phyloP scores from a whole-genome alignment of 1,140 invertebrate species.

The Apocrypta bakeri region DNA sequence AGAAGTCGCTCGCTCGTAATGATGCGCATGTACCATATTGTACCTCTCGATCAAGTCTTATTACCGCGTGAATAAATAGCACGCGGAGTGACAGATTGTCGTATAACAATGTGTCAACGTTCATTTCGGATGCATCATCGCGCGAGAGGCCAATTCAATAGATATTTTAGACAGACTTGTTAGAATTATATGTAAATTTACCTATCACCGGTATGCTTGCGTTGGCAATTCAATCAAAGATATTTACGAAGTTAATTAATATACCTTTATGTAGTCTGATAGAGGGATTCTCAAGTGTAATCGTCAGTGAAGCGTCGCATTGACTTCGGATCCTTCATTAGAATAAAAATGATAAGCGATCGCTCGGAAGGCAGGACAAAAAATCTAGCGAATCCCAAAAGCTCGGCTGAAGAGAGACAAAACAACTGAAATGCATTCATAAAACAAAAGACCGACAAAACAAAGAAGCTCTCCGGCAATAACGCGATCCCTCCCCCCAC shows the following conservation, averaged over 20 bases:
- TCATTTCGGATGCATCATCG: constrained; percentile 3
- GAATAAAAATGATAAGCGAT: not conserved
- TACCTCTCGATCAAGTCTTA: not conserved
- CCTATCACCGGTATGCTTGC: too few relatives aligned
- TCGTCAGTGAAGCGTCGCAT: too few relatives aligned
- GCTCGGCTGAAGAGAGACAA: not conserved
- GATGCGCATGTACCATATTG: constrained; percentile 30
- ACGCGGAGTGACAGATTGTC: not conserved
- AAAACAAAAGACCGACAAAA: not conserved
- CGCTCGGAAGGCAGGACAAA: not conserved
- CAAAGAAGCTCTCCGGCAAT: not conserved
- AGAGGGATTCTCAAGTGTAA: too few relatives aligned
- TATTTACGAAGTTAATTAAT: too few relatives aligned
- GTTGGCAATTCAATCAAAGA: too few relatives aligned
- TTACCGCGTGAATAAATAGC: not conserved
- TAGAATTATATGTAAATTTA: too few relatives aligned
- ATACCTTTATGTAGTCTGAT: too few relatives aligned
- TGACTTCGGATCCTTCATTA: too few relatives aligned
- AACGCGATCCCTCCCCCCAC: not conserved
- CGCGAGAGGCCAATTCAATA: not conserved
- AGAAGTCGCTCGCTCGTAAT: not conserved
- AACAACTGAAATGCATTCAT: not conserved
- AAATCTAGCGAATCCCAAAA: not conserved
- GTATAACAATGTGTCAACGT: not conserved
- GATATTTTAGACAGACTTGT: not conserved